Evolutionary conservation across 2,797 vertebrate species (phyloP).

Genomic region (Agapornis canus): DNA sequence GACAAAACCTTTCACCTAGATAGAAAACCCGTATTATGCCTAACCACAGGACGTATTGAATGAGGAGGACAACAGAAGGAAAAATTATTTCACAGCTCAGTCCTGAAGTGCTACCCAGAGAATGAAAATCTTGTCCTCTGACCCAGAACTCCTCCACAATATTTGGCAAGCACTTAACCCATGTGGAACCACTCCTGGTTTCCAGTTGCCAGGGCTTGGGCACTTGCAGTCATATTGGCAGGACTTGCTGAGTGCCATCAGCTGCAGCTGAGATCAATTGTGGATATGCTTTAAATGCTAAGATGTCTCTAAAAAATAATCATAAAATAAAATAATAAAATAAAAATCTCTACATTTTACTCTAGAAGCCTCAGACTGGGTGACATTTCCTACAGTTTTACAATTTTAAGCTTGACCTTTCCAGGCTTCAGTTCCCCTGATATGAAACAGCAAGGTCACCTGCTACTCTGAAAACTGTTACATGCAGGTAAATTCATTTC

Average conservation of each 20-base stretch:
- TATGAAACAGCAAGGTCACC: neutral
- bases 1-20: neutral
- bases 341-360: neutral
- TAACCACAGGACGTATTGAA: neutral
- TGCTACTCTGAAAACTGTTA: neutral
- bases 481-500: neutral
- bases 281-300: neutral
- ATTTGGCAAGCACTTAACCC: neutral
- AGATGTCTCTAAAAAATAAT: neutral
- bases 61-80: neutral
- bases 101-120: neutral
- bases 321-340: neutral
- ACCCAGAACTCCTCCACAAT: neutral
- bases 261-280: slow-evolving; percentile 39
- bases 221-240: neutral
- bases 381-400: slow-evolving; percentile 1
- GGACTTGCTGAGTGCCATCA: slow-evolving; percentile 2
- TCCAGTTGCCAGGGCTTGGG: neutral
- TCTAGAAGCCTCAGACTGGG: neutral
- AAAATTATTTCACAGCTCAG: neutral
- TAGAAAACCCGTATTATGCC: neutral
- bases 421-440: neutral
- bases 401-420: slow-evolving; percentile 27
- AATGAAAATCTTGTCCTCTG: neutral
- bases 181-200: neutral